phyloP scores from a whole-genome alignment of 2,888 invertebrate species.

The Drosophila helvetica region DNA sequence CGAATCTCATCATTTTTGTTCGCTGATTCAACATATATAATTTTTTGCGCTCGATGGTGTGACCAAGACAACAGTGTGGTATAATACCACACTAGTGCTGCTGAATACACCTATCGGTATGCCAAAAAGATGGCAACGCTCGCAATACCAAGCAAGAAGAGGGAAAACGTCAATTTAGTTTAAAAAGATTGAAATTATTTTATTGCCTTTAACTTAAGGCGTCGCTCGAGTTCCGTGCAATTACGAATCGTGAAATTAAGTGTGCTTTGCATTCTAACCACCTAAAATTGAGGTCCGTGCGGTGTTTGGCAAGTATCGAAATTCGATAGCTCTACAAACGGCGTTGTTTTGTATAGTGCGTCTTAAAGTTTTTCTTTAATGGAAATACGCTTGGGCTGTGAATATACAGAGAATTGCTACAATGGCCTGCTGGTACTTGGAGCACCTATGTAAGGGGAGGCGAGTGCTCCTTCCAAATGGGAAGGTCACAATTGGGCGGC shows the following conservation, averaged over 20 bases:
- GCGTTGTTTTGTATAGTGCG: neutral
- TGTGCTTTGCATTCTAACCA: neutral
- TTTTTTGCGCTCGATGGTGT: neutral
- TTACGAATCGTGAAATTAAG: neutral
- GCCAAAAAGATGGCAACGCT: no score
- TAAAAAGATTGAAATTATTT: neutral
- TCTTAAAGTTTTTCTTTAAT: neutral
- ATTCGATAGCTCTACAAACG: neutral
- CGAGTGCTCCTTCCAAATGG: constrained; percentile 56
- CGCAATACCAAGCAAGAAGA: neutral
- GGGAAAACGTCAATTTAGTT: neutral
- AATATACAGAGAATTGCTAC: constrained; percentile 11
- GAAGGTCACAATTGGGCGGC: constrained; percentile 71
- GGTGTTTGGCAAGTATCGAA: neutral
- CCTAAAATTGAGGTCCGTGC: neutral
- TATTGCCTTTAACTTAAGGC: neutral
- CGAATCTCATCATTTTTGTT: neutral
- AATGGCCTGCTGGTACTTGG: constrained; percentile 50
- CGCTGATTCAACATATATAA: neutral
- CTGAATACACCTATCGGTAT: no score
- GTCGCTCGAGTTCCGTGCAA: neutral
- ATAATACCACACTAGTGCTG: no score
- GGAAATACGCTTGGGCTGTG: neutral
- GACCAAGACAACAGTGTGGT: neutral
- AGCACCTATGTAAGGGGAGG: constrained; percentile 41